phyloP scores from a whole-genome alignment of 2,888 invertebrate species.

The Hemicrepidius hirtus region DNA sequence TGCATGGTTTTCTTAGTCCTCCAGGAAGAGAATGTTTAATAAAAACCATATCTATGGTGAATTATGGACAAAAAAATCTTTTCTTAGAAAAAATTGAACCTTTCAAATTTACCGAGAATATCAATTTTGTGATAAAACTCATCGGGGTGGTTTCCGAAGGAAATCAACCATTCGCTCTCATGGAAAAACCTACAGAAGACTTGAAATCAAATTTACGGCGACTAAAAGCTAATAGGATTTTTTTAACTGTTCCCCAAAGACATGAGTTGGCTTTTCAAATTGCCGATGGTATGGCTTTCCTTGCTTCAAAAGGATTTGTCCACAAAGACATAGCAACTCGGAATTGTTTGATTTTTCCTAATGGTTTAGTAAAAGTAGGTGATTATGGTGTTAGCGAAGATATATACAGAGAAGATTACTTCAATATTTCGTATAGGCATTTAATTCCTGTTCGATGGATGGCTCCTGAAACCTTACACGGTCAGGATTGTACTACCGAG shows the following conservation, averaged over 20 bases:
- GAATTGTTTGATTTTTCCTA: constrained; percentile 81
- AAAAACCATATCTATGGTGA: no score
- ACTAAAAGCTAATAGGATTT: constrained; percentile 76
- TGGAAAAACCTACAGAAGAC: constrained; percentile 88
- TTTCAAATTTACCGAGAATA: constrained; percentile 80
- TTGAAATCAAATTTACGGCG: constrained; percentile 79
- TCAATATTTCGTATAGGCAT: no score
- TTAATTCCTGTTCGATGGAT: constrained; percentile 83
- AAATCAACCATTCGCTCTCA: constrained; percentile 81
- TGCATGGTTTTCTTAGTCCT: no score
- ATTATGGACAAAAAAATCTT: no score
- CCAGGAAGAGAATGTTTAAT: no score
- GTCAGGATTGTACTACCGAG: constrained; percentile 80
- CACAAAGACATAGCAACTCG: constrained; percentile 84
- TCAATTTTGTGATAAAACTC: constrained; percentile 81
- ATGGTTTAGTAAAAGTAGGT: constrained; percentile 79
- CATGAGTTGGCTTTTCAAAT: constrained; percentile 80
- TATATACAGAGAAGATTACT: constrained; percentile 82
- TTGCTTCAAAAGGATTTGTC: constrained; percentile 81
- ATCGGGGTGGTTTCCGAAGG: constrained; percentile 82
- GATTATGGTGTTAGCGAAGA: constrained; percentile 82
- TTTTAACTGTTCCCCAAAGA: no score
- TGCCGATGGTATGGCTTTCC: constrained; percentile 88
- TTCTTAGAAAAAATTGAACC: constrained; percentile 84
- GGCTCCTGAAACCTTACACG: constrained; percentile 82